Base-by-base conservation (phyloP, 2,888 invertebrate genomes). In the Eupelmus urozonus region DNA sequence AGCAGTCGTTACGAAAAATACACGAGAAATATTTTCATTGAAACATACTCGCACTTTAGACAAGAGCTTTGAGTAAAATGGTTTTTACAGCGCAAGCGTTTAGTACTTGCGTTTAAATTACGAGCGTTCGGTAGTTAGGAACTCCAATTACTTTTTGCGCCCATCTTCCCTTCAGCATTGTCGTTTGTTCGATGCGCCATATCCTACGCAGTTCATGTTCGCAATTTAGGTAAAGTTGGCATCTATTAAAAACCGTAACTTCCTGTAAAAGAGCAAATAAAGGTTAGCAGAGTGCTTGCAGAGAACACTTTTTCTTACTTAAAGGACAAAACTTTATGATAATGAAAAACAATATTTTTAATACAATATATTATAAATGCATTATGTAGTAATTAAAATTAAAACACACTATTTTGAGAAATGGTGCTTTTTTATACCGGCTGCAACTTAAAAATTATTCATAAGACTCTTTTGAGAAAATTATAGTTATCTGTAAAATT, bases 131-230 rank as follows among this genome's bases (percentile, higher is more conserved):
- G 45, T 34, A 63, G 63, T 65, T 53, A 20, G 72, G 55, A 73
- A 65, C 72, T 73, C 51, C 63, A 73, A 73, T 73, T 73, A 65
- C 63, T 73, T 73, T 73, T 73, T 73, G 42, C n/a, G n/a, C 45
- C 0, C 53, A 7, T 45, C 63, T 27, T 40, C 18, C 18, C 27
- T 53, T 55, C 27, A 16, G 27, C 27, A 23, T 72, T 63, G 62
- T 63, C 63, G 53, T 62, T 42, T 23, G 51, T 62, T 34, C 71
- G 23, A 34, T 20, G 5, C 13, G n/a, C n/a, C n/a, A n/a, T n/a
- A n/a, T n/a, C n/a, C n/a, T n/a, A n/a, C n/a, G n/a, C n/a, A n/a
- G 20, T 29, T n/a, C 34, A n/a, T 42, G 51, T 71, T 18, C 16
- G 13, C 20, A 16, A 16, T 16, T 16, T 11, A 23, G 40, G 18